phyloP scores from a whole-genome alignment of 1,140 invertebrate genomes.

The Drosophila biarmipes region DNA sequence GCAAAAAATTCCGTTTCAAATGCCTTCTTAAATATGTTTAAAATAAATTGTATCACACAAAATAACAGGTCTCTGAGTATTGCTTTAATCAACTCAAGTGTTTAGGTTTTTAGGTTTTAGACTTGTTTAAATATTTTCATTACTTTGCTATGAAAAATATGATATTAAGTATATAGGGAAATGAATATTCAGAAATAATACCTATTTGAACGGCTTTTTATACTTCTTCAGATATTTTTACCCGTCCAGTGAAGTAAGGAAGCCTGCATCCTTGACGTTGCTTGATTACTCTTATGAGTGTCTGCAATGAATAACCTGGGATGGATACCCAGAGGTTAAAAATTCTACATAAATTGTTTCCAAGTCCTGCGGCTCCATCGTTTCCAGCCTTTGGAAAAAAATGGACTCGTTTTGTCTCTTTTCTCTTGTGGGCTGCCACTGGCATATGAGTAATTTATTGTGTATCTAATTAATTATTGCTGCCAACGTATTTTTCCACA shows the following conservation, averaged over 20 bases:
- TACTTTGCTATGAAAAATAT: no score
- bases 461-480: conserved; percentile 74
- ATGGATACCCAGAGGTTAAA: conserved; percentile 14
- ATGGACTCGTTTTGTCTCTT: conserved; percentile 27
- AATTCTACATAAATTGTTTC: conserved; percentile 34
- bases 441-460: conserved; percentile 72
- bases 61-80: no score
- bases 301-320: conserved; percentile 12
- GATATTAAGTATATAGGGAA: no score
- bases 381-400: conserved; percentile 26
- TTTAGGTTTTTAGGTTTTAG: no score
- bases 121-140: no score
- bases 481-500: conserved; percentile 58
- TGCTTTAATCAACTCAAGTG: no score
- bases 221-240: not conserved
- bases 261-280: not conserved
- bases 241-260: not conserved
- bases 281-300: conserved; percentile 4
- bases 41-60: no score
- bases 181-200: no score
- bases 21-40: not conserved
- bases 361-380: conserved; percentile 17
- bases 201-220: not conserved
- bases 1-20: not conserved
- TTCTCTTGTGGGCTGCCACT: conserved; percentile 54